Evolutionary conservation across 2,797 vertebrate genomes (phyloP).

Genomic region (Xerus rutilus): DNA sequence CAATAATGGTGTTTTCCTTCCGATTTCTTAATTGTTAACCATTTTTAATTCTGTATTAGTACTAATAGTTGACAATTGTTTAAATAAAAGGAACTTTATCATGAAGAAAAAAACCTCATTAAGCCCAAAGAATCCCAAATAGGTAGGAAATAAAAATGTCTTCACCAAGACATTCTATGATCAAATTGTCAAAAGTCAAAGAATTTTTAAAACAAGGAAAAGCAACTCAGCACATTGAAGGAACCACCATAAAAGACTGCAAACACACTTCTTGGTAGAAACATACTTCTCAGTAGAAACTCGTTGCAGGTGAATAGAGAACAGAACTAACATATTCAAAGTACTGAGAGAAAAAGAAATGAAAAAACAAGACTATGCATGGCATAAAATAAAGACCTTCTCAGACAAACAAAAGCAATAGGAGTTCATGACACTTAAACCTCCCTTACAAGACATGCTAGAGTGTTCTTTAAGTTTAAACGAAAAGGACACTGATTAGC

Average conservation of each 20-base stretch:
- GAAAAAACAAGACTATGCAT: background rate
- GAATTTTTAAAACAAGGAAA: background rate
- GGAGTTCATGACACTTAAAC: background rate
- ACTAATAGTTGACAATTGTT: constrained; percentile 53
- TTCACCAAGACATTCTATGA: background rate
- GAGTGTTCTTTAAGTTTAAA: background rate
- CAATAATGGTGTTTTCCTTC: constrained; percentile 11
- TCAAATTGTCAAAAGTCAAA: background rate
- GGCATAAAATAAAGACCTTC: background rate
- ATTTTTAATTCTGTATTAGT: constrained; percentile 54
- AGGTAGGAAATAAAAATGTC: background rate
- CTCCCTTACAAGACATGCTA: background rate
- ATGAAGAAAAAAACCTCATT: background rate
- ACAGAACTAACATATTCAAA: background rate
- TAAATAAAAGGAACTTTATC: constrained; percentile 65
- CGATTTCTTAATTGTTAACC: constrained; percentile 26
- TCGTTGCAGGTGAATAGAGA: background rate
- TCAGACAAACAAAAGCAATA: background rate
- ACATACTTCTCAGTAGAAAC: too few species aligned
- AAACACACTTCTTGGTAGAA: background rate
- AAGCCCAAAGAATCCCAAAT: background rate
- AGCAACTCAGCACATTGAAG: background rate
- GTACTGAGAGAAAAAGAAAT: background rate
- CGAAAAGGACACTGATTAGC: background rate
- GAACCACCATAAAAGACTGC: background rate